A percentile compares a stretch with the other conserved stretches of the same genome.
phyloP scores from a whole-genome alignment of 2,797 vertebrate species.

The Percopsis omiscomaycus region DNA sequence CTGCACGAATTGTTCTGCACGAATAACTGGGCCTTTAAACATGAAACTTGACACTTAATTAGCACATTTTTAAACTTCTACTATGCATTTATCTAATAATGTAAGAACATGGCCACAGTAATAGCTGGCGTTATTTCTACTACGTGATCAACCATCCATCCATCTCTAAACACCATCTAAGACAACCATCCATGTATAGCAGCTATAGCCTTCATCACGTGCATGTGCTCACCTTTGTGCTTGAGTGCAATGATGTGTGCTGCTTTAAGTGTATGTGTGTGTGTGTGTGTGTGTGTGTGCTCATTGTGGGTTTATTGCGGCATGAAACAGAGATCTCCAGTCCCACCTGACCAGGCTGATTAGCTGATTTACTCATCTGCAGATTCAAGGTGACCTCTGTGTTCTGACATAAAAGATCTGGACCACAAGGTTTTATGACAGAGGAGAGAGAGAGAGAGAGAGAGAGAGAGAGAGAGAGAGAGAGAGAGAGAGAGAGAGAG shows the following conservation, averaged over 20 bases:
- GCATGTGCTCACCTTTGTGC: too few relatives aligned
- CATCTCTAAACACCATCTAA: too few relatives aligned
- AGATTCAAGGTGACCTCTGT: not conserved
- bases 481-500: slow-evolving; percentile 10
- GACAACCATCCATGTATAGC: too few relatives aligned
- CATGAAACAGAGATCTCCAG: not conserved
- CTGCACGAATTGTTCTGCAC: too few relatives aligned
- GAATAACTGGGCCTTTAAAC: too few relatives aligned
- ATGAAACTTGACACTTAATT: too few relatives aligned
- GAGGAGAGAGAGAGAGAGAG: slow-evolving; percentile 9
- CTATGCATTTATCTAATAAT: too few relatives aligned
- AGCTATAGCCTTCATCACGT: too few relatives aligned
- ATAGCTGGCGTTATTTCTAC: too few relatives aligned
- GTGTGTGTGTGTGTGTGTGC: not conserved
- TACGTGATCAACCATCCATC: too few relatives aligned
- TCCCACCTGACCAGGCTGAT: not conserved
- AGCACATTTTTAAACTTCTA: too few relatives aligned
- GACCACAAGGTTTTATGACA: not conserved
- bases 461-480: slow-evolving; percentile 19
- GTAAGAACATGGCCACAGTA: too few relatives aligned
- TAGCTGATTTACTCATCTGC: not conserved
- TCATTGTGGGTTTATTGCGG: not conserved
- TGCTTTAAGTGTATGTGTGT: not conserved
- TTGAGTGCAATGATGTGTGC: not conserved
- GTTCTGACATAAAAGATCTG: not conserved